phyloP scores from a whole-genome alignment of 1,140 invertebrate species.

The Pemphigus obesinymphae region DNA sequence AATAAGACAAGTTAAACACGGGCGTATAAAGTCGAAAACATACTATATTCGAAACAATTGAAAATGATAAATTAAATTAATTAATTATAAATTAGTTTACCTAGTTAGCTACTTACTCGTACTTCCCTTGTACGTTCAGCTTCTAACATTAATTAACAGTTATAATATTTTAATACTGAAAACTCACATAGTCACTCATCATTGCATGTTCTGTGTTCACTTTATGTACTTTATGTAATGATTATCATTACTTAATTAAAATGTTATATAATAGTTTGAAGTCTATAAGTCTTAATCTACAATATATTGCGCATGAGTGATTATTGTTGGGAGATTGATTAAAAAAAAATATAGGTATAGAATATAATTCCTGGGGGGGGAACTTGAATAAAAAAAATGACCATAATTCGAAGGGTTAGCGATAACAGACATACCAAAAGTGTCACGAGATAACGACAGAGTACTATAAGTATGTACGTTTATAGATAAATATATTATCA shows the following conservation, averaged over 20 bases:
- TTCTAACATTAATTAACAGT: not conserved
- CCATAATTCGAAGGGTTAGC: not conserved
- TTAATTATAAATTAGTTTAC: conserved; percentile 22
- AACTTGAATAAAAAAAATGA: not conserved
- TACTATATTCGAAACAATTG: conserved; percentile 10
- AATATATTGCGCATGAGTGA: too few relatives aligned
- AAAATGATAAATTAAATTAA: conserved; percentile 31
- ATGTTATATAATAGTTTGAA: too few relatives aligned
- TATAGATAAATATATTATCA: conserved; percentile 1
- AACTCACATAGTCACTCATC: too few relatives aligned
- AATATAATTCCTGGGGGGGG: not conserved
- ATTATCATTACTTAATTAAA: too few relatives aligned
- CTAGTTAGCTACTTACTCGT: not conserved
- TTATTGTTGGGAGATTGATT: not conserved
- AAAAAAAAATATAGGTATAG: too few relatives aligned
- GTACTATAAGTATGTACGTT: not conserved
- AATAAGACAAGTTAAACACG: conserved; percentile 28
- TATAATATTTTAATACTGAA: not conserved
- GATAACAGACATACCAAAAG: not conserved
- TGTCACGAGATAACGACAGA: not conserved
- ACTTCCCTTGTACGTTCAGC: not conserved
- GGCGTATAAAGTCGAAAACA: not conserved
- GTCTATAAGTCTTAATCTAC: too few relatives aligned
- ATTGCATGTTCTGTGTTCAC: too few relatives aligned
- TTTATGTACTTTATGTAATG: not conserved